phyloP scores from a whole-genome alignment of 2,113 vertebrate genomes.

The Acanthochromis polyacanthus region DNA sequence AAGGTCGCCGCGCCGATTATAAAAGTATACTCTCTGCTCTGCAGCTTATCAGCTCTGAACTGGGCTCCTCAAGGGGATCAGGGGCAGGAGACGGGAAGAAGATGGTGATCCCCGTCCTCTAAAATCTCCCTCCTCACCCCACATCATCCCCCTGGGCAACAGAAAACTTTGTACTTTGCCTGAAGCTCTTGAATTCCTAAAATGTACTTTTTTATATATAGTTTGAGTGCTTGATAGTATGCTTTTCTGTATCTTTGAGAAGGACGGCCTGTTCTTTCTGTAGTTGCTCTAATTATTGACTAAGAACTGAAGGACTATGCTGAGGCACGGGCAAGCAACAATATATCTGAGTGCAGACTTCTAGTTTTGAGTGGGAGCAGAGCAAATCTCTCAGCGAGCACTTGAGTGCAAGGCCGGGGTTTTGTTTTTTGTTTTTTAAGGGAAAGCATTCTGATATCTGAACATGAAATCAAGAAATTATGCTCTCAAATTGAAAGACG shows the following conservation, averaged over 20 bases:
- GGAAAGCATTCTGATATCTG: background rate
- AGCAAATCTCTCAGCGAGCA: too few relatives aligned
- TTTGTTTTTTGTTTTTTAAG: too few relatives aligned
- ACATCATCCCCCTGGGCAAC: background rate
- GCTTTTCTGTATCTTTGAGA: too few relatives aligned
- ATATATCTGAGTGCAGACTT: too few relatives aligned
- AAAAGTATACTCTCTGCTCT: conserved; percentile 17
- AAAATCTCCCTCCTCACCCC: background rate
- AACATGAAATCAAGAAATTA: conserved; percentile 17
- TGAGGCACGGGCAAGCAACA: too few relatives aligned
- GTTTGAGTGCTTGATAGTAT: too few relatives aligned
- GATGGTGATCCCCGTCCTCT: conserved; percentile 29
- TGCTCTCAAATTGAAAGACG: conserved; percentile 3
- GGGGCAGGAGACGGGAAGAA: conserved; percentile 18
- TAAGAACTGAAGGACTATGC: too few relatives aligned
- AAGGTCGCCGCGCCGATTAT: conserved; percentile 54
- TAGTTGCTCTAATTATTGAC: too few relatives aligned
- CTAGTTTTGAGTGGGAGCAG: too few relatives aligned
- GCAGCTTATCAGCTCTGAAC: conserved; percentile 57
- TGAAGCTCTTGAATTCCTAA: background rate
- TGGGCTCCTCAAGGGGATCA: conserved; percentile 40
- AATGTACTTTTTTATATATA: background rate
- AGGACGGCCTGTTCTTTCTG: too few relatives aligned
- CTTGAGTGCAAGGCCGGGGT: too few relatives aligned
- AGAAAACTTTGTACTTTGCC: background rate